Conservation (phyloP, 2,113 vertebrate genomes). For the Trogon melanurus region DNA sequence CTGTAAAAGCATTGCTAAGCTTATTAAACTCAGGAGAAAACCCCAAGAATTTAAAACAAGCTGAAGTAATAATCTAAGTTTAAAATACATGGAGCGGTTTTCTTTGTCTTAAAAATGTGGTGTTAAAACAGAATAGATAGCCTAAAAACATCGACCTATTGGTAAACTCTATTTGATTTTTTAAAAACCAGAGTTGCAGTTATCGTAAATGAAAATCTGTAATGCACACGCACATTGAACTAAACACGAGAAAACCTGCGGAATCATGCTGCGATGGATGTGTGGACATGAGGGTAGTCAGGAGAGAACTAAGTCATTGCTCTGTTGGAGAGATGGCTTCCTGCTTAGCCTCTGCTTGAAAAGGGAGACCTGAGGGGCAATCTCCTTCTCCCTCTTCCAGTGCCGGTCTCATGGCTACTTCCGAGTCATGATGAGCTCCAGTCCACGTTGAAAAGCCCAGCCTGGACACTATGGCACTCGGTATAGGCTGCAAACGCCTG, state of each 20-base stretch:
- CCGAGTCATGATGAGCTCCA: accelerated
- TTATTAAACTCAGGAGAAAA: background rate
- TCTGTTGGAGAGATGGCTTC: background rate
- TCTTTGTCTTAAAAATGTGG: background rate
- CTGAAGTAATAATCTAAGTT: background rate
- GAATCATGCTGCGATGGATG: background rate
- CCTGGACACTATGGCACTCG: accelerated
- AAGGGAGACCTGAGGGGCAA: background rate
- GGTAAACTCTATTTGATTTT: background rate
- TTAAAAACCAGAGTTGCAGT: background rate
- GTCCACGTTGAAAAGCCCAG: background rate
- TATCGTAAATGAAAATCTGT: background rate
- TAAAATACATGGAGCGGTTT: background rate
- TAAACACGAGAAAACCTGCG: background rate
- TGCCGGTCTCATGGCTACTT: background rate
- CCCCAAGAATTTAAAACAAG: background rate
- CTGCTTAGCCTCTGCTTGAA: background rate
- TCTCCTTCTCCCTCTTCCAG: background rate
- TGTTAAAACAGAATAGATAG: background rate
- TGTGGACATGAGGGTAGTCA: background rate
- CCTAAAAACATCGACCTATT: background rate
- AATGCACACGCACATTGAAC: background rate
- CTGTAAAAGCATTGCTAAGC: constrained; percentile 24
- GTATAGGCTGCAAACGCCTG: accelerated
- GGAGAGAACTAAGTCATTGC: background rate